Conservation (phyloP, 1,140 invertebrate genomes). For the Drosophila albomicans region DNA sequence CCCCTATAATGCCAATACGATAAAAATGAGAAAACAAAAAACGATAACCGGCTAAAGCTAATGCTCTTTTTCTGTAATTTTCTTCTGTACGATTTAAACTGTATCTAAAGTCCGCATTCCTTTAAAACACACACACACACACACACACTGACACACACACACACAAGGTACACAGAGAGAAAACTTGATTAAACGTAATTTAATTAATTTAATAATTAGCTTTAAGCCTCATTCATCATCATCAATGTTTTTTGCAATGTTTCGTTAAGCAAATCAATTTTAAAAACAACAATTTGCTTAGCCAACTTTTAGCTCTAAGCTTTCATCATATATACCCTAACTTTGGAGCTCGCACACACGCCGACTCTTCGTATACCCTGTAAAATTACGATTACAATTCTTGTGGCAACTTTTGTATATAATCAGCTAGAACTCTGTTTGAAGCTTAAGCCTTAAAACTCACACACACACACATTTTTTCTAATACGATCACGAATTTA, state of each 20-base stretch:
- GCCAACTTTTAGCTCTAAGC: constrained; percentile 28
- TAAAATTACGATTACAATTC: constrained; percentile 1
- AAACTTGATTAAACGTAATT: constrained; percentile 43
- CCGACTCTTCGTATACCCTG: constrained; percentile 8
- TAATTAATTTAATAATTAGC: constrained; percentile 51
- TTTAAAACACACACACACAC: constrained; percentile 41
- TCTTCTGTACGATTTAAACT: constrained; percentile 24
- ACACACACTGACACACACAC: constrained; percentile 19
- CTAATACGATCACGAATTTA: constrained; percentile 70
- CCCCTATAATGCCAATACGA: constrained; percentile 21
- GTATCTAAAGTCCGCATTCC: constrained; percentile 73
- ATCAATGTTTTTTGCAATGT: constrained; percentile 5
- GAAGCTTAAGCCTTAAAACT: constrained; percentile 27
- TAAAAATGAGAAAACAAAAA: constrained; percentile 12
- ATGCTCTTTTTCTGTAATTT: constrained; percentile 36
- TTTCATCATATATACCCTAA: constrained; percentile 18
- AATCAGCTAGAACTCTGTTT: constrained; percentile 40
- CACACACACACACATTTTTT: constrained; percentile 42
- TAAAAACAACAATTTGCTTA: constrained; percentile 80
- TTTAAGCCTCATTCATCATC: constrained; percentile 64
- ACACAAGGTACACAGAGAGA: constrained; percentile 13
- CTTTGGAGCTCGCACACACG: not conserved
- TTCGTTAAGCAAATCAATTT: constrained; percentile 75
- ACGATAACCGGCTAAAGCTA: constrained; percentile 36
- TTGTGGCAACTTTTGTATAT: constrained; percentile 40